Conservation (phyloP, 2,888 invertebrate genomes). For the Acanthosepion esculentum region DNA sequence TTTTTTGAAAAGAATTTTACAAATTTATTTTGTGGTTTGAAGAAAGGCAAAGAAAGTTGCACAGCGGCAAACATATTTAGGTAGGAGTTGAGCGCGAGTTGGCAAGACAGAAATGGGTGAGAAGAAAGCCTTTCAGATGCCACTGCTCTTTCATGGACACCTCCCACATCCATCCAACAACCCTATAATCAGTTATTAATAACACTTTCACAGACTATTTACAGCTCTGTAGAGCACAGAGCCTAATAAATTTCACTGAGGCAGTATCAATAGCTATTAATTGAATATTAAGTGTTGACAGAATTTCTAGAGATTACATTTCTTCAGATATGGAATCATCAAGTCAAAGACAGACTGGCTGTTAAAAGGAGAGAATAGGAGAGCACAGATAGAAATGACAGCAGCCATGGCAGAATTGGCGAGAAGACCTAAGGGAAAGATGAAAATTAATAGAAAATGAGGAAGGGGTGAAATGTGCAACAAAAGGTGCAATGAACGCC, state of each 20-base stretch:
- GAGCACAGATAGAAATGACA: neutral
- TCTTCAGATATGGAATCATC: constrained; percentile 20
- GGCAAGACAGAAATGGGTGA: too few relatives aligned
- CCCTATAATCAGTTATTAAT: neutral
- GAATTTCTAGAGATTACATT: neutral
- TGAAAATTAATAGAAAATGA: neutral
- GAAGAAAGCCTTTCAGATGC: too few relatives aligned
- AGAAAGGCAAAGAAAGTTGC: too few relatives aligned
- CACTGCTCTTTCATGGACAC: neutral
- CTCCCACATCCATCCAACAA: neutral
- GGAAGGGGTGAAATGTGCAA: neutral
- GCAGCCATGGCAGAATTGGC: neutral
- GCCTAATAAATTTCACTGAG: constrained; percentile 33
- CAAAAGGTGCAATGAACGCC: constrained; percentile 18
- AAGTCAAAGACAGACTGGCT: neutral
- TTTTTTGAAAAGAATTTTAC: too few relatives aligned
- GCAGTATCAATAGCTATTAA: constrained; percentile 6
- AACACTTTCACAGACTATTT: constrained; percentile 21
- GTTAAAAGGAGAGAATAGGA: neutral
- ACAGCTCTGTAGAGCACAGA: neutral
- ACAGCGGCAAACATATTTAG: too few relatives aligned
- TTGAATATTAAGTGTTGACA: constrained; percentile 33
- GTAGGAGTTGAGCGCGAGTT: too few relatives aligned
- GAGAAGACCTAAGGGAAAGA: neutral
- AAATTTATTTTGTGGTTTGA: too few relatives aligned